Conservation (phyloP, 2,113 vertebrate species). For the Malurus melanocephalus region DNA sequence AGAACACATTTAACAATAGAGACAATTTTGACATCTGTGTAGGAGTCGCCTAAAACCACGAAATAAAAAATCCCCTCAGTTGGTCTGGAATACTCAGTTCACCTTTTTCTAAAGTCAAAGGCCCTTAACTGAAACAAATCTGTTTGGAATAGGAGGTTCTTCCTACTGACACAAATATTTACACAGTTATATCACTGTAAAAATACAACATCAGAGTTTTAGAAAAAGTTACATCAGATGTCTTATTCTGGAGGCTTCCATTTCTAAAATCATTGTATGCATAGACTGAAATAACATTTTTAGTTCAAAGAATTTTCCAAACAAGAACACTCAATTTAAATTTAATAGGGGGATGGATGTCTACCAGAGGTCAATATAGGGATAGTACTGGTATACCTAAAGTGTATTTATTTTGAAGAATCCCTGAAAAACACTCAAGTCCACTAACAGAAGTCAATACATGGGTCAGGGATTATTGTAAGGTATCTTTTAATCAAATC, state of each 20-base stretch:
- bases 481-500: not conserved
- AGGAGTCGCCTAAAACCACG: not conserved
- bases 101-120: not conserved
- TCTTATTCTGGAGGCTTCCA: not conserved
- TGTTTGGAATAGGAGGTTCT: not conserved
- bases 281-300: not conserved
- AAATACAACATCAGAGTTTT: not conserved
- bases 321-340: not conserved
- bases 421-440: not conserved
- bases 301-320: not conserved
- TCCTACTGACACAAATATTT: not conserved
- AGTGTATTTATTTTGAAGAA: not conserved
- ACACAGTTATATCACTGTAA: not conserved
- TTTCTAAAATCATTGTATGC: not conserved
- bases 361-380: not conserved
- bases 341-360: not conserved
- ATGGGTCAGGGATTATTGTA: not conserved
- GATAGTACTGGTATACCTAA: not conserved
- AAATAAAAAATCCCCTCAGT: not conserved
- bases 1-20: not conserved
- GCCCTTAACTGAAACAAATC: not conserved
- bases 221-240: not conserved
- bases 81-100: not conserved
- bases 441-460: not conserved
- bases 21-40: not conserved